phyloP scores from a whole-genome alignment of 2,888 invertebrate species.

The Deilephila elpenor region DNA sequence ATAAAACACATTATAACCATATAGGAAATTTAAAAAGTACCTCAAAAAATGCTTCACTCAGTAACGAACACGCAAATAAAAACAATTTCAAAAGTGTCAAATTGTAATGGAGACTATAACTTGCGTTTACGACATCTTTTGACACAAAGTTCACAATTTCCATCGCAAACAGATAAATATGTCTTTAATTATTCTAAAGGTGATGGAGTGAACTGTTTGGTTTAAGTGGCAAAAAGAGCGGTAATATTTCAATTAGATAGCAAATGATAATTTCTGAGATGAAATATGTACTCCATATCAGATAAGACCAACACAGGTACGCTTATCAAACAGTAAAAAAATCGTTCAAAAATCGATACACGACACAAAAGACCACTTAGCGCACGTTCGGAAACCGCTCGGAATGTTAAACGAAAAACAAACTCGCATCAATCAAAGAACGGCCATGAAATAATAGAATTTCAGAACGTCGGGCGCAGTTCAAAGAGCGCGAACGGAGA shows the following conservation, averaged over 20 bases:
- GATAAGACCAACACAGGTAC: background rate
- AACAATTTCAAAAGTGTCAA: conserved; percentile 25
- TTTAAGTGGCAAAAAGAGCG: conserved; percentile 5
- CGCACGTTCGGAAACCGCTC: conserved; percentile 65
- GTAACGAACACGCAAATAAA: conserved; percentile 1
- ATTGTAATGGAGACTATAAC: conserved; percentile 25
- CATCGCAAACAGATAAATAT: conserved; percentile 31
- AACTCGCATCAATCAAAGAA: conserved; percentile 81
- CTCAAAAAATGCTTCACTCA: background rate
- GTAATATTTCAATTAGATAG: background rate
- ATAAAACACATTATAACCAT: conserved; percentile 13
- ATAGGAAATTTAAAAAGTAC: conserved; percentile 4
- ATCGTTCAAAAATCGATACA: conserved; percentile 49
- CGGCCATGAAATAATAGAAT: conserved; percentile 80
- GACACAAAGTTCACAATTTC: conserved; percentile 25
- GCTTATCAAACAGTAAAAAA: conserved; percentile 41
- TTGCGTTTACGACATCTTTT: conserved; percentile 16
- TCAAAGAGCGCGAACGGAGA: conserved; percentile 78
- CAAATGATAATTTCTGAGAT: background rate
- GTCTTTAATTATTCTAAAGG: conserved; percentile 25
- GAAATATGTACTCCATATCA: background rate
- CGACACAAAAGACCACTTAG: conserved; percentile 67
- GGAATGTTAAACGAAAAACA: conserved; percentile 65
- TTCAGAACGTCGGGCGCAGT: conserved; percentile 76
- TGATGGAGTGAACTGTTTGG: conserved; percentile 6